Evolutionary conservation across 2,888 invertebrate genomes (phyloP).

Genomic region (Eledona agricola): DNA sequence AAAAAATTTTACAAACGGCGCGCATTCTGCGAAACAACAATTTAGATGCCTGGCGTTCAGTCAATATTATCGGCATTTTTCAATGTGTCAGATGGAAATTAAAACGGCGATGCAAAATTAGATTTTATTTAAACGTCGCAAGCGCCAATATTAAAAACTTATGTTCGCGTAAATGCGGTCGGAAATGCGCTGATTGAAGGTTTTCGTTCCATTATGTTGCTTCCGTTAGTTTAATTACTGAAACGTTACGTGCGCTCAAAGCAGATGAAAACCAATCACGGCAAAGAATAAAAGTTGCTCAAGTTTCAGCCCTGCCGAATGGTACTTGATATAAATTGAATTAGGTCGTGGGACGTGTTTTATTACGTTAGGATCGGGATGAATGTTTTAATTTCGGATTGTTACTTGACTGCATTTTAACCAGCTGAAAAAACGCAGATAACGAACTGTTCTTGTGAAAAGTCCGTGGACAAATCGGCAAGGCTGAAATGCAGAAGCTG

Average conservation of each 20-base stretch:
- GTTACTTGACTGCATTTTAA: constrained; percentile 1
- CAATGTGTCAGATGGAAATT: too few species aligned
- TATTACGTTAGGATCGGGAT: constrained; percentile 3
- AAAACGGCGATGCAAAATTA: too few species aligned
- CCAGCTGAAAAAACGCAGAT: neutral
- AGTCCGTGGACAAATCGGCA: too few species aligned
- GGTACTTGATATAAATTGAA: constrained; percentile 29
- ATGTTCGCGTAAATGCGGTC: constrained; percentile 1
- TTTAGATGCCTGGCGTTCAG: too few species aligned
- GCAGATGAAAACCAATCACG: constrained; percentile 32
- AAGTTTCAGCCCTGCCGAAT: constrained; percentile 16
- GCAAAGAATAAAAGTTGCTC: constrained; percentile 22
- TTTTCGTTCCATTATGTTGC: constrained; percentile 21
- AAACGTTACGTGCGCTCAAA: constrained; percentile 29
- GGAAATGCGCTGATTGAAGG: constrained; percentile 17
- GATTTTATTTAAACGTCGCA: too few species aligned
- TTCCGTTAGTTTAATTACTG: constrained; percentile 30
- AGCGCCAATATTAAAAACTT: too few species aligned
- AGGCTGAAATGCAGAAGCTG: too few species aligned
- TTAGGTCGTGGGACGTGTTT: constrained; percentile 24
- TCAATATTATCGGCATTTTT: too few species aligned
- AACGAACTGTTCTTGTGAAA: neutral
- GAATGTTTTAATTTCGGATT: constrained; percentile 14
- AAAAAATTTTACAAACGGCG: too few species aligned
- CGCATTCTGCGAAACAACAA: too few species aligned